These are phyloP conservation scores for Drosophila paulistorum DNA, from an alignment of 1,140 invertebrate species.

Conservation along the genomic window DNA sequence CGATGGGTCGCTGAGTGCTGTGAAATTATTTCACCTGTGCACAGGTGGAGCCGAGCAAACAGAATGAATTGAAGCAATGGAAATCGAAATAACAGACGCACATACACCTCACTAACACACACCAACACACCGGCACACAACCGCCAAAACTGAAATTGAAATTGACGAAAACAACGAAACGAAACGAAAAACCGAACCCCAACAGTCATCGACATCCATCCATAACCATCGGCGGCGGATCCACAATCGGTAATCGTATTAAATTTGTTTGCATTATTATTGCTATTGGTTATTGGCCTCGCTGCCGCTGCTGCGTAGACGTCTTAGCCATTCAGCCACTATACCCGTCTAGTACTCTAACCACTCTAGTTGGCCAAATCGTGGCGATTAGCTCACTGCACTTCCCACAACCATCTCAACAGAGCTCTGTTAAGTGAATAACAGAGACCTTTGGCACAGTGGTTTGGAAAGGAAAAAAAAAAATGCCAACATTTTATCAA, in stretches of 20 bases:
- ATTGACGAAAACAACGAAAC: constrained; percentile 41
- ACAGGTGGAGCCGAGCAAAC: constrained; percentile 71
- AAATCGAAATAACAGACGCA: constrained; percentile 43
- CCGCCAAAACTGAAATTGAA: constrained; percentile 39
- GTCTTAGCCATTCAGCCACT: constrained; percentile 21
- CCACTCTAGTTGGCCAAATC: constrained; percentile 43
- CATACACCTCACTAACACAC: neutral
- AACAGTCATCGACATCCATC: constrained; percentile 30
- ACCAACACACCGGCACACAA: constrained; percentile 1
- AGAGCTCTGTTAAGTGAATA: constrained; percentile 32
- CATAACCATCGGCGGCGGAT: constrained; percentile 34
- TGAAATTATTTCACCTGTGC: constrained; percentile 68
- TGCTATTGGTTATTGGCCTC: constrained; percentile 39
- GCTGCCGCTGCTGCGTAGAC: neutral
- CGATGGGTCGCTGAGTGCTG: constrained; percentile 22
- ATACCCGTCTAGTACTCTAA: too few relatives aligned
- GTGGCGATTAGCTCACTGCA: constrained; percentile 46
- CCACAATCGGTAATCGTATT: constrained; percentile 15
- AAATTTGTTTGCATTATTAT: neutral
- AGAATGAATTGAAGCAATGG: constrained; percentile 66
- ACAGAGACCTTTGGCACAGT: constrained; percentile 31
- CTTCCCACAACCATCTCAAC: constrained; percentile 26
- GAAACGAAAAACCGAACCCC: constrained; percentile 25
- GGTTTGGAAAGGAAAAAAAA: neutral
- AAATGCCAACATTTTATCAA: too few relatives aligned